These are phyloP conservation scores for Anagrus nilaparvatae DNA, from an alignment of 1,140 invertebrate species.

Conservation along the genomic window DNA sequence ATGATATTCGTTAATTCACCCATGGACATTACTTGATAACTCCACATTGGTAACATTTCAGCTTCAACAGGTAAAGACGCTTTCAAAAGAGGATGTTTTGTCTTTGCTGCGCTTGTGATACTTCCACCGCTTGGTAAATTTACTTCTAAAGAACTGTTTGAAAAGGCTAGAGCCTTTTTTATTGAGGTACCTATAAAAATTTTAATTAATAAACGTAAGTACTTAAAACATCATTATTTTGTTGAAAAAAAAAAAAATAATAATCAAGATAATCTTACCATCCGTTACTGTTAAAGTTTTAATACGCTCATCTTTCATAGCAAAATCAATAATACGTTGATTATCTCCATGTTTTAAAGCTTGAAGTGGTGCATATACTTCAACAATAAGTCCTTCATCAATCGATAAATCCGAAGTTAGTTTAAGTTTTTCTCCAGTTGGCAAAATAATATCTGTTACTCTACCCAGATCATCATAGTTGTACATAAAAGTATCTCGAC, in stretches of 20 bases:
- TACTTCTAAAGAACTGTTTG: constrained; percentile 66
- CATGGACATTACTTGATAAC: constrained; percentile 62
- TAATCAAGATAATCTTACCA: constrained; percentile 30
- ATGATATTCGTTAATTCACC: constrained; percentile 71
- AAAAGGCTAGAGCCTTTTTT: constrained; percentile 60
- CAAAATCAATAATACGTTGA: constrained; percentile 34
- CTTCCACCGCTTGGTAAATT: constrained; percentile 58
- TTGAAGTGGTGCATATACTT: constrained; percentile 45
- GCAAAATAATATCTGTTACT: constrained; percentile 71
- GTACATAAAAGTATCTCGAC: constrained; percentile 80
- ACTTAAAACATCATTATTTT: neutral
- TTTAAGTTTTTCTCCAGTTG: constrained; percentile 79
- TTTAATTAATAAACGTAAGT: constrained; percentile 1
- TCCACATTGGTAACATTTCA: constrained; percentile 83
- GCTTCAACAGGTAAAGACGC: constrained; percentile 81
- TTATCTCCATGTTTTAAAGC: constrained; percentile 35
- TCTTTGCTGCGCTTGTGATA: constrained; percentile 62
- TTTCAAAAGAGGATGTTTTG: constrained; percentile 77
- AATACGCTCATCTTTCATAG: constrained; percentile 48
- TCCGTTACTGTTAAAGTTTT: constrained; percentile 45
- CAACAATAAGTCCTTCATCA: constrained; percentile 63
- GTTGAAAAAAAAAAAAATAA: neutral
- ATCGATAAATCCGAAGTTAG: constrained; percentile 64
- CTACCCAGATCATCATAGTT: constrained; percentile 80
- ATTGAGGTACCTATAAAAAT: neutral